These are phyloP conservation scores for Glossophaga mutica DNA, from an alignment of 2,797 vertebrate genomes.

Conservation along the genomic window DNA sequence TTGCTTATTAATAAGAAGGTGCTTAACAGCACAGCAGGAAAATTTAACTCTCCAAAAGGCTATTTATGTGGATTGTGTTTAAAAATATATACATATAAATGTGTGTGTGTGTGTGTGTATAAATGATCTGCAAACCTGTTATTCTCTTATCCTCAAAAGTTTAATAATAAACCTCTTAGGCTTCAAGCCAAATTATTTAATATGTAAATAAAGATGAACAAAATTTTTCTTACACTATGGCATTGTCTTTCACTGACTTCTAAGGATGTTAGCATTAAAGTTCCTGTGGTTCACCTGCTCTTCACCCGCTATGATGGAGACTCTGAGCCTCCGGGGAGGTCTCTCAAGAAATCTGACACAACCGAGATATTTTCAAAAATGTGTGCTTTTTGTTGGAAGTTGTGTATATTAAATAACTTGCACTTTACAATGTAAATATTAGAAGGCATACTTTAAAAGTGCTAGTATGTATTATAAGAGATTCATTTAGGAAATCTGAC, in stretches of 20 bases:
- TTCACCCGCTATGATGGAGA: not conserved
- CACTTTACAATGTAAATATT: not conserved
- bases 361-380: conserved; percentile 60
- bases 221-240: not conserved
- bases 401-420: conserved; percentile 37
- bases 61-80: conserved; percentile 32
- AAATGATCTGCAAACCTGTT: conserved; percentile 14
- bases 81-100: not conserved
- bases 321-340: not conserved
- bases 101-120: too few relatives aligned
- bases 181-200: conserved; percentile 39
- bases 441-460: conserved; percentile 21
- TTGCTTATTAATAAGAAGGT: conserved; percentile 69
- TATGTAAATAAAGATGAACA: conserved; percentile 19
- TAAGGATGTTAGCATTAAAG: conserved; percentile 43
- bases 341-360: conserved; percentile 20
- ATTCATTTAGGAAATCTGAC: conserved; percentile 46
- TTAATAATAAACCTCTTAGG: conserved; percentile 34
- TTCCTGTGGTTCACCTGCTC: conserved; percentile 41
- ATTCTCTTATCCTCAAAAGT: conserved; percentile 18
- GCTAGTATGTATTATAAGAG: not conserved
- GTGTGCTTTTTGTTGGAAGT: conserved; percentile 1
- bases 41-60: conserved; percentile 47
- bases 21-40: conserved; percentile 57
- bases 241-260: conserved; percentile 45